These are phyloP conservation scores for Strigamia transsilvanica DNA, from an alignment of 2,888 invertebrate genomes.

Conservation along the genomic window DNA sequence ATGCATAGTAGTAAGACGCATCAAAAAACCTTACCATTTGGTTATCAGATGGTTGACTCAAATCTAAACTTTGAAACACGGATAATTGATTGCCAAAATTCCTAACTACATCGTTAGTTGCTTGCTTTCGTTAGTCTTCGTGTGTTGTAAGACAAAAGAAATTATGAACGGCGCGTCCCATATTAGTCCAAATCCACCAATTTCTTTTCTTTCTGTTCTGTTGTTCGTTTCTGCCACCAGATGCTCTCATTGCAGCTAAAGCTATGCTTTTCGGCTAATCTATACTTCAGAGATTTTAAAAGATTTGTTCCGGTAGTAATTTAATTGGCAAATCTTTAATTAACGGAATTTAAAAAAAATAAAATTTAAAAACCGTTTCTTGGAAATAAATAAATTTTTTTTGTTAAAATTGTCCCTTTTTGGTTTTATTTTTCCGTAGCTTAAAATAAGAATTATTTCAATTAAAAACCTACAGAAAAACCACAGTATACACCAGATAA, in stretches of 20 bases:
- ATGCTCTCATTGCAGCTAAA: not conserved
- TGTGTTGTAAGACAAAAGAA: not conserved
- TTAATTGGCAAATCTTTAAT: too few relatives aligned
- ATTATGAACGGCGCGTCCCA: not conserved
- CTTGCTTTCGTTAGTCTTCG: not conserved
- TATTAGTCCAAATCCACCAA: not conserved
- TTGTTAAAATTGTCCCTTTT: too few relatives aligned
- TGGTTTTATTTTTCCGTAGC: too few relatives aligned
- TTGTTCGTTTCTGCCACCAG: conserved; percentile 18
- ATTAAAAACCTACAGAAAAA: too few relatives aligned
- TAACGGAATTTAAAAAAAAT: too few relatives aligned
- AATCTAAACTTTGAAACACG: not conserved
- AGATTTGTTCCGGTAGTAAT: not conserved
- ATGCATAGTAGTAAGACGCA: not conserved
- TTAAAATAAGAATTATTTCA: too few relatives aligned
- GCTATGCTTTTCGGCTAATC: not conserved
- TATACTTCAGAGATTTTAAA: not conserved
- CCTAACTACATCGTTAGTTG: not conserved
- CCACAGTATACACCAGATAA: too few relatives aligned
- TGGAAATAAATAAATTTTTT: too few relatives aligned
- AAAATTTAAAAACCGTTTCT: too few relatives aligned
- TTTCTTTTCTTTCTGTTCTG: not conserved
- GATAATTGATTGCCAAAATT: too few relatives aligned
- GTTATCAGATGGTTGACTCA: not conserved
- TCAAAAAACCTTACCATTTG: not conserved